A percentile compares a stretch with the other conserved stretches of the same genome.
Conservation (phyloP, 2,888 invertebrate species). For the Troides aeacus region DNA sequence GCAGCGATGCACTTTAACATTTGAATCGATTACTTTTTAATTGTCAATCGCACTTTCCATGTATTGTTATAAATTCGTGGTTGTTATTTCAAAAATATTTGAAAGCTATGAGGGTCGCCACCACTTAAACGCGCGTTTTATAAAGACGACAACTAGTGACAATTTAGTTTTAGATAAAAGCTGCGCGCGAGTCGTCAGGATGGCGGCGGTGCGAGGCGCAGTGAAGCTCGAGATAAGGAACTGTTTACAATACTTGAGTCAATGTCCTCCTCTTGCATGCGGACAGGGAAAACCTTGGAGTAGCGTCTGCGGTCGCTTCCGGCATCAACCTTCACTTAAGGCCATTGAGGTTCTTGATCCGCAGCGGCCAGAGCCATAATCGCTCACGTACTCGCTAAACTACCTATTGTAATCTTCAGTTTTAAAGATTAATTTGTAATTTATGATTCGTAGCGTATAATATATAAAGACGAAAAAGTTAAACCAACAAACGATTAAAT, state of each 20-base stretch:
- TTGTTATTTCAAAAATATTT: slow-evolving; percentile 1
- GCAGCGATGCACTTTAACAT: slow-evolving; percentile 2
- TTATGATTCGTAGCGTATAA: slow-evolving; percentile 16
- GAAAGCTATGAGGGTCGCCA: slow-evolving; percentile 18
- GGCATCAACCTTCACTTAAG: slow-evolving; percentile 44
- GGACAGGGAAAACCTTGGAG: slow-evolving; percentile 77
- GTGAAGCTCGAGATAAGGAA: slow-evolving; percentile 74
- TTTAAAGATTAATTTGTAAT: slow-evolving; percentile 23
- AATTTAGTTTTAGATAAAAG: slow-evolving; percentile 72
- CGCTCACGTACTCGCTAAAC: slow-evolving; percentile 31
- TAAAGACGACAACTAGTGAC: slow-evolving; percentile 39
- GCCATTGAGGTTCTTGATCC: slow-evolving; percentile 64
- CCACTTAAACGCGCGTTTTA: slow-evolving; percentile 21
- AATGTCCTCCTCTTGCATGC: slow-evolving; percentile 74
- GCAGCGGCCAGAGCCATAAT: slow-evolving; percentile 37
- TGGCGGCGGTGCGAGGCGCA: slow-evolving; percentile 49
- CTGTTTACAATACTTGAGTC: slow-evolving; percentile 79
- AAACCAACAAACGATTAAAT: not conserved
- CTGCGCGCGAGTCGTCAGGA: slow-evolving; percentile 59
- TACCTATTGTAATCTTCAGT: slow-evolving; percentile 32
- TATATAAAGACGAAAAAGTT: slow-evolving; percentile 29
- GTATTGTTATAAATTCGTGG: not conserved
- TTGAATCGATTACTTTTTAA: not conserved
- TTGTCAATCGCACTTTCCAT: not conserved
- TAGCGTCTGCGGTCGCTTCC: slow-evolving; percentile 45